A percentile compares a stretch with the other conserved stretches of the same genome.
These are phyloP conservation scores for Podargus strigoides DNA, from an alignment of 2,797 vertebrate genomes.

Conservation along the genomic window DNA sequence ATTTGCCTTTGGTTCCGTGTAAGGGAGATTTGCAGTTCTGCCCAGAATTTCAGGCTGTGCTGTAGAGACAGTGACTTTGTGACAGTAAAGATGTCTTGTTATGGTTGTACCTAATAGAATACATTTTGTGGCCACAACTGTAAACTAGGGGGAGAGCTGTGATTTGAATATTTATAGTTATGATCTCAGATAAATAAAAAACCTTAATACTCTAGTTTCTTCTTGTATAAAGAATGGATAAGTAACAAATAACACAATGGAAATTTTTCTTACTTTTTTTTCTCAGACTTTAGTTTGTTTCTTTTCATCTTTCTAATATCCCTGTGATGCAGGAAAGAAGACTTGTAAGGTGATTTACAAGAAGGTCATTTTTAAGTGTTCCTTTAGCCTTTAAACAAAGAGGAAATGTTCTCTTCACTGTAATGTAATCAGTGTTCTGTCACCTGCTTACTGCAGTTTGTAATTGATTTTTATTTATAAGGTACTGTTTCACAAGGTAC, in stretches of 20 bases:
- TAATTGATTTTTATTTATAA: background rate
- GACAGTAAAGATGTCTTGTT: background rate
- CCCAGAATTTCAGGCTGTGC: background rate
- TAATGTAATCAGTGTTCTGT: background rate
- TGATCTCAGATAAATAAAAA: background rate
- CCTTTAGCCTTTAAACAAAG: background rate
- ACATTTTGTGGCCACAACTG: background rate
- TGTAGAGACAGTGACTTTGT: background rate
- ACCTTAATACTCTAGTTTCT: background rate
- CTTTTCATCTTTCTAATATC: background rate
- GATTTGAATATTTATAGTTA: background rate
- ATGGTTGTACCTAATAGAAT: background rate
- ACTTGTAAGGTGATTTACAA: background rate
- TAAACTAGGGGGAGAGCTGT: no score
- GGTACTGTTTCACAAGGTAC: background rate
- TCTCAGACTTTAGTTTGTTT: background rate
- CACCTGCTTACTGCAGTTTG: background rate
- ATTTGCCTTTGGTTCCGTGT: background rate
- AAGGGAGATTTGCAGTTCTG: background rate
- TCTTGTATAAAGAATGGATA: background rate
- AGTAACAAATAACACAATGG: background rate
- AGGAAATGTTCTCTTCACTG: background rate
- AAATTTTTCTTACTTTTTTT: background rate
- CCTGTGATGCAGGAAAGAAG: background rate
- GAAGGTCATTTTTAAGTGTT: background rate